phyloP scores from a whole-genome alignment of 1,140 invertebrate genomes.

The Drosophila sturtevanti region DNA sequence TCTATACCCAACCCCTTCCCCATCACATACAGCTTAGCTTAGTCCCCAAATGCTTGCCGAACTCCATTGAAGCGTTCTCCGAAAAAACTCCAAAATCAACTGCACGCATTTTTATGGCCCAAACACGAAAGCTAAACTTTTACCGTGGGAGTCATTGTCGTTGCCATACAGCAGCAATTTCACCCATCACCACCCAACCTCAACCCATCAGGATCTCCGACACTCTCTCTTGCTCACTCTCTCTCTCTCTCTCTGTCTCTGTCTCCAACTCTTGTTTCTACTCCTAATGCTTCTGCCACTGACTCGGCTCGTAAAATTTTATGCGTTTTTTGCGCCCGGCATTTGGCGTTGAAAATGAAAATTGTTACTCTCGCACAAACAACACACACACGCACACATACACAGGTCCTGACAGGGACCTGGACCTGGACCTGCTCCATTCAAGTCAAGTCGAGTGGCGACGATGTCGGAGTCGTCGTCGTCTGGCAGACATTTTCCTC shows the following conservation, averaged over 20 bases:
- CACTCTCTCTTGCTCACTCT: too few species aligned
- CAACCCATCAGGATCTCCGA: neutral
- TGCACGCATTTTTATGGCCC: conserved; percentile 73
- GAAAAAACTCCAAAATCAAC: conserved; percentile 59
- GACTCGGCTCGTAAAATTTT: conserved; percentile 76
- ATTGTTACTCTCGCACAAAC: conserved; percentile 60
- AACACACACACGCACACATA: conserved; percentile 1
- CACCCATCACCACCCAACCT: conserved; percentile 24
- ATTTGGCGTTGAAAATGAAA: conserved; percentile 72
- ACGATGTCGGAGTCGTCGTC: conserved; percentile 45
- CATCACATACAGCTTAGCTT: too few species aligned
- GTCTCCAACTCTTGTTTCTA: neutral
- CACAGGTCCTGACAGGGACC: conserved; percentile 17
- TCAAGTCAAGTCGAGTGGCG: conserved; percentile 75
- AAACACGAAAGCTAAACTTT: conserved; percentile 77
- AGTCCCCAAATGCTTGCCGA: conserved; percentile 20
- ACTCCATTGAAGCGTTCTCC: conserved; percentile 60
- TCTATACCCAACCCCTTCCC: too few species aligned
- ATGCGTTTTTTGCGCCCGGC: conserved; percentile 75
- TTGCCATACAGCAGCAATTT: conserved; percentile 23
- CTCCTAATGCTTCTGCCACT: conserved; percentile 25
- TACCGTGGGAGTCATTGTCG: conserved; percentile 65
- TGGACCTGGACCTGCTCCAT: conserved; percentile 30
- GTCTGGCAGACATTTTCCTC: conserved; percentile 29
- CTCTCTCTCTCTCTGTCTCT: neutral